Evolutionary conservation across 2,888 invertebrate genomes (phyloP).

Genomic region (Pollenia amentaria): DNA sequence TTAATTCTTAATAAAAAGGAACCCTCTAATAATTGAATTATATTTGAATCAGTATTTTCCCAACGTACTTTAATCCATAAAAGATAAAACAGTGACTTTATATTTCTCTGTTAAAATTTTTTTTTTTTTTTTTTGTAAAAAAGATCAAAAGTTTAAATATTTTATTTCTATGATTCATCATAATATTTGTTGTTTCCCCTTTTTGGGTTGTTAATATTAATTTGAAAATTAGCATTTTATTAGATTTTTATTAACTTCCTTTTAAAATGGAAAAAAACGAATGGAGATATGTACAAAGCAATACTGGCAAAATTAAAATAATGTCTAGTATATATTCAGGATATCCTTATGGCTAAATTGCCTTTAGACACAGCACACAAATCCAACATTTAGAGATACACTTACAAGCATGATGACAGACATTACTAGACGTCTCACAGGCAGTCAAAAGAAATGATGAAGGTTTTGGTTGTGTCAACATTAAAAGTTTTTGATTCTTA

Average conservation of each 20-base stretch:
- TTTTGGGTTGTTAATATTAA: slow-evolving; percentile 42
- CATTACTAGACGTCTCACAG: slow-evolving; percentile 2
- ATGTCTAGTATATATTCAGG: slow-evolving; percentile 38
- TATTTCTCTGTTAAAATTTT: neutral
- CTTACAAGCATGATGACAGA: slow-evolving; percentile 15
- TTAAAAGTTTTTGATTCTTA: slow-evolving; percentile 31
- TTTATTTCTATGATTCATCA: slow-evolving; percentile 20
- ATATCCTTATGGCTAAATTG: slow-evolving; percentile 50
- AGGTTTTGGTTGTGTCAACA: slow-evolving; percentile 34
- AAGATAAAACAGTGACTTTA: neutral
- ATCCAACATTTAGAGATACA: neutral
- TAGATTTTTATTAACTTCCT: slow-evolving; percentile 63
- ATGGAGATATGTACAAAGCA: slow-evolving; percentile 10
- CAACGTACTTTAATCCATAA: neutral
- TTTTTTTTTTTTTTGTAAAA: neutral
- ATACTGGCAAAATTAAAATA: neutral
- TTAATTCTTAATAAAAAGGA: neutral
- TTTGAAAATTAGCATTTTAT: slow-evolving; percentile 65
- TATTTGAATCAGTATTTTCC: neutral
- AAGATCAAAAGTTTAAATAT: slow-evolving; percentile 9
- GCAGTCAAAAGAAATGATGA: slow-evolving; percentile 28
- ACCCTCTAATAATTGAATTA: neutral
- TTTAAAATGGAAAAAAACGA: slow-evolving; percentile 3
- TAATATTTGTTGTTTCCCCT: neutral
- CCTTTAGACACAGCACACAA: slow-evolving; percentile 4